Evolutionary conservation across 2,888 invertebrate genomes (phyloP).

Genomic region (Geophilus truncorum): DNA sequence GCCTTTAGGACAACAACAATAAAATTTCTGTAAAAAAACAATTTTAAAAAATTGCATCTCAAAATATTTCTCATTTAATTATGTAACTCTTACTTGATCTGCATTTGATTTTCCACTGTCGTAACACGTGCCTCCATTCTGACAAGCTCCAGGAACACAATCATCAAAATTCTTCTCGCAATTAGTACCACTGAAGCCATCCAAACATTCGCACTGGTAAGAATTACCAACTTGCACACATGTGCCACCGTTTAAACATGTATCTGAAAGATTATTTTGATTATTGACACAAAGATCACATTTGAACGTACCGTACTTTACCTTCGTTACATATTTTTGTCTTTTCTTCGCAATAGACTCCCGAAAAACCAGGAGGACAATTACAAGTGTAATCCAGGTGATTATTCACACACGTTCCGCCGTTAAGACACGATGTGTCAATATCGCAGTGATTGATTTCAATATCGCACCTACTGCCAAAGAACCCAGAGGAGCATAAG

Average conservation of each 20-base stretch:
- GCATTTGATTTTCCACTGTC: constrained; percentile 35
- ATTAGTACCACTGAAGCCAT: constrained; percentile 55
- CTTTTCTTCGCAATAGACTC: not conserved
- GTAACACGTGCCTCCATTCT: constrained; percentile 41
- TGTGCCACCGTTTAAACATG: constrained; percentile 46
- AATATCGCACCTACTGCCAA: constrained; percentile 42
- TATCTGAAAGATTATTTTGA: not conserved
- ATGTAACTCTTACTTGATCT: not conserved
- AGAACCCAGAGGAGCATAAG: constrained; percentile 43
- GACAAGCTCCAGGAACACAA: constrained; percentile 50
- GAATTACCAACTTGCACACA: constrained; percentile 44
- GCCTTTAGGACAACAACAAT: not conserved
- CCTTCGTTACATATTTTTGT: not conserved
- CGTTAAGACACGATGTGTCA: not conserved
- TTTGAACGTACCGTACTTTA: not conserved
- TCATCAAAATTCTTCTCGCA: constrained; percentile 52
- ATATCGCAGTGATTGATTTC: constrained; percentile 29
- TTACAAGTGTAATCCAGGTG: constrained; percentile 38
- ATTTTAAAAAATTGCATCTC: too few species aligned
- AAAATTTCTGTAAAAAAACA: not conserved
- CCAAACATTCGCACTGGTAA: constrained; percentile 56
- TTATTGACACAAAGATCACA: not conserved
- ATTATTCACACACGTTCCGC: constrained; percentile 3
- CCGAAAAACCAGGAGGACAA: constrained; percentile 42
- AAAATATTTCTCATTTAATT: too few species aligned